Evolutionary conservation across 2,888 invertebrate genomes (phyloP).

Genomic region (Lamproptera curius): DNA sequence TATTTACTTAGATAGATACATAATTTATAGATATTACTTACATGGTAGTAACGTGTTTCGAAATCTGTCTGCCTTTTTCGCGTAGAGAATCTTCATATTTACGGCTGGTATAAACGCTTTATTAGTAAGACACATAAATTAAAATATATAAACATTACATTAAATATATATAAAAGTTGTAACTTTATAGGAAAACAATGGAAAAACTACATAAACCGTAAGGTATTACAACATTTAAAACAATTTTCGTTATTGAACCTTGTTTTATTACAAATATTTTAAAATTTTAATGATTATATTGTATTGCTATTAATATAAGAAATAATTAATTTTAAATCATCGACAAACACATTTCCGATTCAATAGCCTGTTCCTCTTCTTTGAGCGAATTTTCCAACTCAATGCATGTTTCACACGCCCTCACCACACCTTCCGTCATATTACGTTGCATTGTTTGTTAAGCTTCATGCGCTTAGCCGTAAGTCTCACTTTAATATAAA

Average conservation of each 20-base stretch:
- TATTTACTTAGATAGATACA: too few relatives aligned
- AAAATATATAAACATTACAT: neutral
- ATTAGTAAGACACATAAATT: neutral
- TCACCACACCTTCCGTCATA: constrained; percentile 36
- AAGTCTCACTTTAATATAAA: constrained; percentile 41
- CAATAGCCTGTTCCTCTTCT: constrained; percentile 38
- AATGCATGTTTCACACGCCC: constrained; percentile 30
- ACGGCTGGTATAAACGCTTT: constrained; percentile 32
- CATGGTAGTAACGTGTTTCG: constrained; percentile 47
- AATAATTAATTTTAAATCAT: too few relatives aligned
- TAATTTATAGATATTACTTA: constrained; percentile 37
- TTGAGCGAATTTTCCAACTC: constrained; percentile 36
- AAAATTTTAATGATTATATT: too few relatives aligned
- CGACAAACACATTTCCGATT: constrained; percentile 39
- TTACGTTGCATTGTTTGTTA: constrained; percentile 49
- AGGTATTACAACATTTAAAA: too few relatives aligned
- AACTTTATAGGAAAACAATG: too few relatives aligned
- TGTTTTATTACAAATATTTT: too few relatives aligned
- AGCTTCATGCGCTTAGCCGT: constrained; percentile 54
- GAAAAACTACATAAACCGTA: too few relatives aligned
- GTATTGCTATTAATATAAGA: too few relatives aligned
- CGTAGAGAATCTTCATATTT: constrained; percentile 49
- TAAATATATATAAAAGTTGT: too few relatives aligned
- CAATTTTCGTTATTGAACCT: too few relatives aligned
- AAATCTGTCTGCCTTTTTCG: constrained; percentile 50